phyloP scores from a whole-genome alignment of 2,888 invertebrate genomes.

The Crioceris asparagi region DNA sequence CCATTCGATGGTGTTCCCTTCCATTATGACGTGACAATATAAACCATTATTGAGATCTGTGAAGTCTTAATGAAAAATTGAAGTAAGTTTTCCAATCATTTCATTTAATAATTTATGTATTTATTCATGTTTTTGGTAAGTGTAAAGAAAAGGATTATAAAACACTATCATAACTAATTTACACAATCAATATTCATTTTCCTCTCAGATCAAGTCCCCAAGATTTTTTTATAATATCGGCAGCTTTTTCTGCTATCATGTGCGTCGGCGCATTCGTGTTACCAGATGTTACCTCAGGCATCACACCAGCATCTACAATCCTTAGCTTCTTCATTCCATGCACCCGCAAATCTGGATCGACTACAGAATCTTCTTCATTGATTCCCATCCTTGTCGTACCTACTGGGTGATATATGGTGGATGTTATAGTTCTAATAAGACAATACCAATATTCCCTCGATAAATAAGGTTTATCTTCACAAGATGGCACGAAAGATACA shows the following conservation, averaged over 20 bases:
- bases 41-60: too few species aligned
- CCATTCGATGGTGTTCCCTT: too few species aligned
- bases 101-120: too few species aligned
- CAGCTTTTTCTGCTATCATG: constrained; percentile 16
- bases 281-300: constrained; percentile 11
- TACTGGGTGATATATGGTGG: constrained; percentile 9
- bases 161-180: too few species aligned
- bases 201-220: too few species aligned
- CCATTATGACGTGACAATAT: too few species aligned
- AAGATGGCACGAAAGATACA: not conserved
- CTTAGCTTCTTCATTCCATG: constrained; percentile 11
- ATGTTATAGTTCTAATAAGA: not conserved
- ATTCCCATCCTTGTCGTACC: constrained; percentile 13
- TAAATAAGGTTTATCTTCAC: constrained; percentile 38
- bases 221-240: constrained; percentile 12
- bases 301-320: constrained; percentile 13
- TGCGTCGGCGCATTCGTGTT: constrained; percentile 11
- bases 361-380: constrained; percentile 6
- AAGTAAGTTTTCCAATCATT: too few species aligned
- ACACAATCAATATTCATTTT: too few species aligned
- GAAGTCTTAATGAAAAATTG: too few species aligned
- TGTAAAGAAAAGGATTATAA: too few species aligned
- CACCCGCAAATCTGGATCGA: constrained; percentile 9
- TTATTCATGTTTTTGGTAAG: too few species aligned
- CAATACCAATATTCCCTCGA: not conserved